A percentile compares a stretch with the other conserved stretches of the same genome.
Evolutionary conservation across 2,888 invertebrate species (phyloP).

Genomic region (Drosophila pullipes): DNA sequence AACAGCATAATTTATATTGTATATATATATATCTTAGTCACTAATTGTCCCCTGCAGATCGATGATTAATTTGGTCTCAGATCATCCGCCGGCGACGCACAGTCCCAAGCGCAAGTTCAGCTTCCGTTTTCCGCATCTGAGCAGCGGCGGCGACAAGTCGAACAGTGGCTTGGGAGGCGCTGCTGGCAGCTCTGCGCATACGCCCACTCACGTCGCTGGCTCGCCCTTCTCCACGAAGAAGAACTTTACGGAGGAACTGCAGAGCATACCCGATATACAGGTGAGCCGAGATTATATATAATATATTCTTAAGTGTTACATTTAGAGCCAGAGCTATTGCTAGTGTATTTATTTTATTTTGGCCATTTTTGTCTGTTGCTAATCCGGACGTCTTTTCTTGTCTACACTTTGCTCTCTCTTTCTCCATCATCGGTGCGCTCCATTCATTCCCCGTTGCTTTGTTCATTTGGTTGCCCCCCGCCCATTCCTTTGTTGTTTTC

Average conservation of each 20-base stretch:
- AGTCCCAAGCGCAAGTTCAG: slow-evolving; percentile 92
- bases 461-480: slow-evolving; percentile 39
- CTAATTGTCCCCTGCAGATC: slow-evolving; percentile 83
- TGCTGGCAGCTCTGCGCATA: slow-evolving; percentile 50
- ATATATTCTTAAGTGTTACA: neutral
- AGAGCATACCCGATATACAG: slow-evolving; percentile 94
- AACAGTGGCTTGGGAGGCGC: slow-evolving; percentile 50
- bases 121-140: slow-evolving; percentile 89
- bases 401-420: slow-evolving; percentile 58
- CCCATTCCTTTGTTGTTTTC: slow-evolving; percentile 46
- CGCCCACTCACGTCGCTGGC: slow-evolving; percentile 83
- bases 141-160: slow-evolving; percentile 76
- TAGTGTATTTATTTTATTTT: slow-evolving; percentile 3
- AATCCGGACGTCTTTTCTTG: slow-evolving; percentile 55
- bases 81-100: slow-evolving; percentile 87
- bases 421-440: slow-evolving; percentile 37
- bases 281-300: slow-evolving; percentile 86
- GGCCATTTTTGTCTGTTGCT: slow-evolving; percentile 38
- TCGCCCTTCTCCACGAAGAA: slow-evolving; percentile 87
- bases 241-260: slow-evolving; percentile 96
- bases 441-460: slow-evolving; percentile 52
- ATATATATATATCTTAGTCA: neutral
- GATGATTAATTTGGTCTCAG: slow-evolving; percentile 88
- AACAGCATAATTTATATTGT: too few relatives aligned
- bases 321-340: slow-evolving; percentile 13